Evolutionary conservation across 2,113 vertebrate species (phyloP), one percentile per base, ranked within the genome.

Genomic region (Progne subis): DNA sequence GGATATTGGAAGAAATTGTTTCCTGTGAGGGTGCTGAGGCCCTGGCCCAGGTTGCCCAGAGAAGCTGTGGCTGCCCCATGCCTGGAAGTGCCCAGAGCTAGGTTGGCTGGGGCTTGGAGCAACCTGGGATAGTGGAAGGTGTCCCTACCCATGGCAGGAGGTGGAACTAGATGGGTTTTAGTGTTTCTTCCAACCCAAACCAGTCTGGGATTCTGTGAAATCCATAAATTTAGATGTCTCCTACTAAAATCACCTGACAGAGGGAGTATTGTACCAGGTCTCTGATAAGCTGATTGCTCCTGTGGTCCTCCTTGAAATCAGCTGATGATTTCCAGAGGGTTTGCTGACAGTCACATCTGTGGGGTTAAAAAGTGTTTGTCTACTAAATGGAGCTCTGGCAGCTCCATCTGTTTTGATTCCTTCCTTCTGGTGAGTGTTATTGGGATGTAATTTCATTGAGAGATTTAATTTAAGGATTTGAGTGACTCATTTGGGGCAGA

Each of bases 91-190:
- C 25, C 41, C n/a, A 49, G 8, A 29, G 8, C 24, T 29, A 41
- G 41, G 16, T 8, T 71, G 72, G 37, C 2, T 0, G 0, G 25
- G 14, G 26, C 31, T 37, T 50, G 74, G 24, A 70, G n/a, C 19
- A 39, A 1, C 19, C n/a, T 71, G 25, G 41, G 25, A 1, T 9
- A 18, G 19, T 18, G 25, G 49, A 55, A 87, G 41, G 11, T 31
- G 19, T 63, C 29, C 16, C 16, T 79, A 49, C 20, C 29, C 25
- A 8, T 8, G 49, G 41, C 49, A 63, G n/a, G 12, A 2, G 41
- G 12, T 29, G 11, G 56, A 41, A 41, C 7, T 14, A 21, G 12
- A 23, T 77, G 49, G 7, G 7, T 34, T 79, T 80, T 64, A 11
- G 26, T 11, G 49, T 34, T 14, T 16, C 29, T 71, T 78, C 41